Conservation (phyloP, 2,888 invertebrate species). For the Andrena flavipes region DNA sequence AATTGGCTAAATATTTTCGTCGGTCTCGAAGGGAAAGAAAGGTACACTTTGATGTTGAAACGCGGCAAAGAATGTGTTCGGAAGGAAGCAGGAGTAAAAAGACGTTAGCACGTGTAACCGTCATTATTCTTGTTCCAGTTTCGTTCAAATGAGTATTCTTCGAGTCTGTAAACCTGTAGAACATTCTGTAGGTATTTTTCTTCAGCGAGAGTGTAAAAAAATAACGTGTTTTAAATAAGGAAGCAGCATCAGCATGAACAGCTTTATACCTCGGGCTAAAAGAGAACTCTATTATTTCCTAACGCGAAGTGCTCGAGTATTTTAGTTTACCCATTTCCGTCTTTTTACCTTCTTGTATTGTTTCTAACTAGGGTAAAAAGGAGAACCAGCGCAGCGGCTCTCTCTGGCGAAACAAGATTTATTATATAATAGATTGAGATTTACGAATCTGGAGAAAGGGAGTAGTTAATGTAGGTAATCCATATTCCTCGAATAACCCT, state of each 20-base stretch:
- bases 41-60: neutral
- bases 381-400: neutral
- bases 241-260: neutral
- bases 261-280: neutral
- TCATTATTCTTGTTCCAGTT: conserved; percentile 18
- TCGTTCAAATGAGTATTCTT: neutral
- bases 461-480: conserved; percentile 46
- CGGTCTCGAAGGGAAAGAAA: neutral
- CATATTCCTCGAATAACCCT: conserved; percentile 44
- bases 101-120: neutral
- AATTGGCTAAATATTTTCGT: neutral
- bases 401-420: conserved; percentile 30
- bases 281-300: neutral
- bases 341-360: neutral
- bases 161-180: neutral
- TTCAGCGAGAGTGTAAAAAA: too few species aligned
- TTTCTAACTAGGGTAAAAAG: neutral
- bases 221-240: neutral
- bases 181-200: neutral
- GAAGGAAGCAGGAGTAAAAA: neutral
- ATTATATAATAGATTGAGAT: conserved; percentile 33
- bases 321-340: neutral
- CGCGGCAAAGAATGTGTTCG: neutral
- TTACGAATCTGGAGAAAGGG: conserved; percentile 27
- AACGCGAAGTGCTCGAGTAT: neutral